Evolutionary conservation across 2,888 invertebrate species (phyloP).

Genomic region (Chromoteleia sp.): DNA sequence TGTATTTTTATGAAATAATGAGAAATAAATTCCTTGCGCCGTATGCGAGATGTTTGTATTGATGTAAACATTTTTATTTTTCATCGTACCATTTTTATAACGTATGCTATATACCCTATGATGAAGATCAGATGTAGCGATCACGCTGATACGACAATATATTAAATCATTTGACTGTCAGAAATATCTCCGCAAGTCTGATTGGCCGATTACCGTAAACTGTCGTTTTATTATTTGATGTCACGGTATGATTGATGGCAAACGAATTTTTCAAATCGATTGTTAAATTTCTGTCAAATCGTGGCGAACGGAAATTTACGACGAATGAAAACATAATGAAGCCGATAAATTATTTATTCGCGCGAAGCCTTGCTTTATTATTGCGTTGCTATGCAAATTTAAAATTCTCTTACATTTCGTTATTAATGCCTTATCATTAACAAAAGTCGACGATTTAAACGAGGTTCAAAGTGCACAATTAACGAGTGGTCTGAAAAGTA

Average conservation of each 20-base stretch:
- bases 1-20: constrained; percentile 1
- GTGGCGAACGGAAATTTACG: constrained; percentile 9
- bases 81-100: neutral
- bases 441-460: constrained; percentile 11
- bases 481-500: constrained; percentile 20
- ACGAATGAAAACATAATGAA: constrained; percentile 5
- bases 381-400: neutral
- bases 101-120: constrained; percentile 7
- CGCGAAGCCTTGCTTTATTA: neutral
- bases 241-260: constrained; percentile 51
- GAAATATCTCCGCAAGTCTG: constrained; percentile 15
- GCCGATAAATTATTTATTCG: constrained; percentile 17
- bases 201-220: constrained; percentile 35
- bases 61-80: neutral
- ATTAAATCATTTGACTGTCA: constrained; percentile 35
- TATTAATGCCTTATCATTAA: constrained; percentile 18
- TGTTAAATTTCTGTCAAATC: constrained; percentile 25
- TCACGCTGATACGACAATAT: constrained; percentile 8
- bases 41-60: neutral
- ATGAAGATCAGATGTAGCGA: constrained; percentile 1
- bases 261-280: constrained; percentile 17
- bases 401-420: constrained; percentile 1
- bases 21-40: constrained; percentile 4
- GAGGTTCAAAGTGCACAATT: constrained; percentile 4
- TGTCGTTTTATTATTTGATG: constrained; percentile 38